phyloP scores from a whole-genome alignment of 2,113 vertebrate species.

The Suncus etruscus region DNA sequence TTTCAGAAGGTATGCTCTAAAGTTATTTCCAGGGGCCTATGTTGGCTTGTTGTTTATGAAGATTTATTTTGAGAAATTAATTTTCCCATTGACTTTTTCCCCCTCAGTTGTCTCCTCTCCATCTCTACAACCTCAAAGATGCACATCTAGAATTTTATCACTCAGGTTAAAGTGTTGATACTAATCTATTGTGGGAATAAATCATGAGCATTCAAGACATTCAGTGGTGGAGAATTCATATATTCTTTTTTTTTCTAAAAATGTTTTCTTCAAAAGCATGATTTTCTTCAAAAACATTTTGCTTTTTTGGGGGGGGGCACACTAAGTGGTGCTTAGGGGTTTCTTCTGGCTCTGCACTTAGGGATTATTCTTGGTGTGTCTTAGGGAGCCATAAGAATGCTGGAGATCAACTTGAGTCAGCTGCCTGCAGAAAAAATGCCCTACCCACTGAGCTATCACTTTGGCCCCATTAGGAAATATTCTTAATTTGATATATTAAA shows the following conservation, averaged over 20 bases:
- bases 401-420: too few species aligned
- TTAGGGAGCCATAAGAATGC: too few species aligned
- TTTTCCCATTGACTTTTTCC: not conserved
- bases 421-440: too few species aligned
- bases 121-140: not conserved
- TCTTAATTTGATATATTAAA: slow-evolving; percentile 72
- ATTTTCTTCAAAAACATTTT: too few species aligned
- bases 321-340: too few species aligned
- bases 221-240: slow-evolving; percentile 26
- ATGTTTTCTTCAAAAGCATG: too few species aligned
- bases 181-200: slow-evolving; percentile 45
- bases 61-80: not conserved
- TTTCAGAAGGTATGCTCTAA: slow-evolving; percentile 27
- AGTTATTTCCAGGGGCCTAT: not conserved
- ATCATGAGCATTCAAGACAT: slow-evolving; percentile 48
- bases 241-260: slow-evolving; percentile 67
- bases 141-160: slow-evolving; percentile 26
- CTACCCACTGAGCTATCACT: too few species aligned
- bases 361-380: too few species aligned
- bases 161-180: slow-evolving; percentile 24
- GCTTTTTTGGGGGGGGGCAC: too few species aligned
- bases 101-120: not conserved
- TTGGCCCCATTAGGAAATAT: slow-evolving; percentile 41
- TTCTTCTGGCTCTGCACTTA: too few species aligned
- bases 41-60: not conserved